Percentiles rank a stretch among this genome's conserved stretches.
Conservation (phyloP, 2,888 invertebrate species). For the Phaedon cochleariae region DNA sequence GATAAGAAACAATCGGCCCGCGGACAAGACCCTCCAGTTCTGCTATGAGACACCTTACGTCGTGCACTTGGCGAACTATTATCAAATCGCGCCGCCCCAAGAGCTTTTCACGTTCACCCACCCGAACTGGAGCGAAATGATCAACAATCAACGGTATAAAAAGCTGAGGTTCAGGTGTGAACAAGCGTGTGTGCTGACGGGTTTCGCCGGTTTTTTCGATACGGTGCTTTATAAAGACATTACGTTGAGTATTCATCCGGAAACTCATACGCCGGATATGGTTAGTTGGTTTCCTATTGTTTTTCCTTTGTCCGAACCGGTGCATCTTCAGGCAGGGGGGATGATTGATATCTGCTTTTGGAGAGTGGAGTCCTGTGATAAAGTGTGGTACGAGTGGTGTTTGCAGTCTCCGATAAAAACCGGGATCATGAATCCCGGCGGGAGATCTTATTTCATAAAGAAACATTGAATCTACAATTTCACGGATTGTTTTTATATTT, state of each 20-base stretch:
- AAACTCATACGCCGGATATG: slow-evolving; percentile 90
- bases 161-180: slow-evolving; percentile 67
- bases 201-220: slow-evolving; percentile 96
- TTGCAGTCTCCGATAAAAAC: slow-evolving; percentile 69
- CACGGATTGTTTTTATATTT: not conserved
- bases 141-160: slow-evolving; percentile 79
- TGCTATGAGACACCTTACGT: slow-evolving; percentile 90
- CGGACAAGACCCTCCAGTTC: slow-evolving; percentile 65
- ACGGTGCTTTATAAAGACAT: slow-evolving; percentile 85
- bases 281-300: slow-evolving; percentile 98
- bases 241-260: slow-evolving; percentile 88
- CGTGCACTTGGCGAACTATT: slow-evolving; percentile 87
- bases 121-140: slow-evolving; percentile 76
- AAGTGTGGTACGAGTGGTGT: slow-evolving; percentile 98
- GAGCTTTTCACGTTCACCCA: slow-evolving; percentile 88
- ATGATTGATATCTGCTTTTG: slow-evolving; percentile 84
- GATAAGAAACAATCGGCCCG: slow-evolving; percentile 65
- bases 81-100: slow-evolving; percentile 76
- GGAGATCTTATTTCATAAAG: slow-evolving; percentile 75
- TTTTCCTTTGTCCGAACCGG: slow-evolving; percentile 81
- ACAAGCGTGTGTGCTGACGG: slow-evolving; percentile 86
- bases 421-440: slow-evolving; percentile 75
- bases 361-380: slow-evolving; percentile 79
- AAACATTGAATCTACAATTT: slow-evolving; percentile 56
- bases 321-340: slow-evolving; percentile 76